Evolutionary conservation across 2,888 invertebrate species (phyloP), one percentile per base, ranked within the genome.

Genomic region (Zhengitettix transpicula): DNA sequence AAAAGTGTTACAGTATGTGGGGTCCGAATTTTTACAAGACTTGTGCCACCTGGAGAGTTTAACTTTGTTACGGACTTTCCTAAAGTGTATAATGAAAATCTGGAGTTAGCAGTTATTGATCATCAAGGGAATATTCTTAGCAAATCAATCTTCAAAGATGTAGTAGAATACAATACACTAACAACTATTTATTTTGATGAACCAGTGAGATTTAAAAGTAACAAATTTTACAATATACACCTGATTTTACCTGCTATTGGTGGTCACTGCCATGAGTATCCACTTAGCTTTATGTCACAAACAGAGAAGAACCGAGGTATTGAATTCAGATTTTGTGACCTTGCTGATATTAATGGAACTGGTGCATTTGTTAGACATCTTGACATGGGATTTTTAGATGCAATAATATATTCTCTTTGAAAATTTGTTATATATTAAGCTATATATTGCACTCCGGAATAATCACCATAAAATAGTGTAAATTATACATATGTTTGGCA

Each of bases 361-460:
- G 62, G 59, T 47, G 52, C 61, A 15, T 62, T 64, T 55, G 62
- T 60, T 10, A 59, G 61, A 10, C 58, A 61, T 16, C 42, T 61
- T 5, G 62, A 64, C 52, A 62, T 62, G 61, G 64, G 64, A 15
- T 64, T 62, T 56, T 52, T 64, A 10, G 61, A 64, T 57, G 57
- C 62, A 16, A 17, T 64, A 42, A 60, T 64, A 12, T 64, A 59
- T 55, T 61, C 61, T 1, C 14, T 55, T 10, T 55, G 40, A 53
- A n/a, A 47, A 5, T 28, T 5, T 28, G 28, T 28, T 28, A 28
- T 28, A 5, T 7, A 28, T 7, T 28, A 28, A 28, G 3, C 28
- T 5, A 28, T 28, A 28, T 7, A 28, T 7, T 5, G 28, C 28
- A 28, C 7, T 5, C 28, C 28, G 7, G 28, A 7, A 28, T 28